Conservation (phyloP, 2,113 vertebrate genomes). For the Oreochromis spilurus region DNA sequence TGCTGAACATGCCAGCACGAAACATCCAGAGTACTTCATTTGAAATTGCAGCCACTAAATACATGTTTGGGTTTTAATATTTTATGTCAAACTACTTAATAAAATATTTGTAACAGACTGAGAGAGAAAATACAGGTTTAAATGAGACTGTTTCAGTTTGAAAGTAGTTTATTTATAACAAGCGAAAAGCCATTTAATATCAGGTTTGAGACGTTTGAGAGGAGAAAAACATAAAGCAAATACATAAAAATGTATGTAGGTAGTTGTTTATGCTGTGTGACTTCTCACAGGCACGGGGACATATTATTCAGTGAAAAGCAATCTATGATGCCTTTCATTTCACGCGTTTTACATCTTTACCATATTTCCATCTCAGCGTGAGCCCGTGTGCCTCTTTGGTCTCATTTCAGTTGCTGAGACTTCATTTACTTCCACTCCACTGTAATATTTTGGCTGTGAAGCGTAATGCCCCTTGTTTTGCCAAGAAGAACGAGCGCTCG, state of each 20-base stretch:
- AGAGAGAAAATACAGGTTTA: not conserved
- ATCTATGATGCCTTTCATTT: not conserved
- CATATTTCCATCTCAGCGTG: fast-evolving
- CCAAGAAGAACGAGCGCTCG: fast-evolving
- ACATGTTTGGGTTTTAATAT: not conserved
- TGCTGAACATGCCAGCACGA: not conserved
- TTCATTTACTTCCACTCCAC: not conserved
- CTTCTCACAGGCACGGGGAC: too few relatives aligned
- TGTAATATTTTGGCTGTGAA: not conserved
- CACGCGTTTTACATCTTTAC: not conserved
- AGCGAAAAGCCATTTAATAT: not conserved
- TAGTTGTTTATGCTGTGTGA: not conserved
- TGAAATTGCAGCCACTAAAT: not conserved
- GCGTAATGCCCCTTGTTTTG: not conserved
- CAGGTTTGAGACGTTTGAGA: fast-evolving
- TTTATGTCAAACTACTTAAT: not conserved
- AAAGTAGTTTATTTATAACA: not conserved
- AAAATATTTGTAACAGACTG: not conserved
- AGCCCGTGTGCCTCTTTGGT: not conserved
- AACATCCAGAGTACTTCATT: not conserved
- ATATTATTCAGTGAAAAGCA: fast-evolving
- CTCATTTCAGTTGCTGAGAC: not conserved
- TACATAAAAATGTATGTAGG: fast-evolving
- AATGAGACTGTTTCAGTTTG: not conserved
- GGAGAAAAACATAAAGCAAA: not conserved